Evolutionary conservation across 2,888 invertebrate genomes (phyloP), one percentile per base, ranked within the genome.

Genomic region (Pycnomerus fuliginosus): DNA sequence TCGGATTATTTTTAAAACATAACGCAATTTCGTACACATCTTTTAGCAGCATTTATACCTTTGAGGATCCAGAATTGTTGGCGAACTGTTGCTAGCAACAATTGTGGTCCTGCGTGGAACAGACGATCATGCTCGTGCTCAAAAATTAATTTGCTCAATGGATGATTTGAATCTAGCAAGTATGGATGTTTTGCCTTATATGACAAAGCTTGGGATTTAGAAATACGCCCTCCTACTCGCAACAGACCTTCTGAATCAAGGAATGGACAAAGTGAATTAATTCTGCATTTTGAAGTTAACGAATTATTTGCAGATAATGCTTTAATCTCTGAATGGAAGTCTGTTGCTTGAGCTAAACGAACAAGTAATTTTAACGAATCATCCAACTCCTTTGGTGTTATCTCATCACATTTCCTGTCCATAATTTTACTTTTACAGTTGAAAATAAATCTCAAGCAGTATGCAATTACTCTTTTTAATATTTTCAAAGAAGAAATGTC

Each of bases 41-140:
- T 11, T 15, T 11, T 16, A 5, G 11, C 14, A 7, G 13, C 15
- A 14, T 7, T 30, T 40, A 41, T 45, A 14, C 48, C 55, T 13
- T 39, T 29, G 1, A 60, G 39, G 0, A 50, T 42, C 60, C 61
- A 61, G 43, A 39, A 58, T 35, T 39, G 24, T 23, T 52, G 43
- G 16, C 52, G 37, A 14, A 52, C 25, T n/a, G 11, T 16, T 10
- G 16, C 12, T 12, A 53, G 13, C 16, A 45, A 25, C 16, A 37
- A 12, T 36, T 55, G 50, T 10, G 44, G 14, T 2, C 49, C 52
- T 14, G 46, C 49, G 42, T 58, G 55, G 10, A 50, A 27, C n/a
- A 36, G 25, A 16, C 22, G 10, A 8, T n/a, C 13, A 33, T 50
- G 50, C 24, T 27, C 25, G 7, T 39, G 22, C 34, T 24, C 3